These are phyloP conservation scores for Puntigrus tetrazona DNA, from an alignment of 2,113 vertebrate species.

Conservation along the genomic window DNA sequence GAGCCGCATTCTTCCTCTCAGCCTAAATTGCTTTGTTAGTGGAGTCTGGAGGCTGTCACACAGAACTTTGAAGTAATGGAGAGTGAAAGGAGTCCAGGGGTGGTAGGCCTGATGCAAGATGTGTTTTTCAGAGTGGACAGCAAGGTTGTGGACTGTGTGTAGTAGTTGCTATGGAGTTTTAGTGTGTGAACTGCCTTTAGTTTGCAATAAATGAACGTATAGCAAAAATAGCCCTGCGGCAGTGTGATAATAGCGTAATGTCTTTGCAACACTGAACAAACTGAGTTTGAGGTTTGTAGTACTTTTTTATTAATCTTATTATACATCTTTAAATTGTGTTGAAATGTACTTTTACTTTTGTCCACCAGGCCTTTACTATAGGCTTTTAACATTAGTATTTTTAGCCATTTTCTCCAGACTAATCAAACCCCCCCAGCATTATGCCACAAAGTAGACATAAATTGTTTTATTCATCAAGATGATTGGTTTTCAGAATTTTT, in stretches of 20 bases:
- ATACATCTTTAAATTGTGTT: not conserved
- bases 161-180: too few species aligned
- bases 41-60: conserved; percentile 40
- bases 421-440: not conserved
- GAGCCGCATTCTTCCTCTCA: conserved; percentile 25
- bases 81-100: conserved; percentile 24
- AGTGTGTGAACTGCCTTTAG: too few species aligned
- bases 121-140: conserved; percentile 3
- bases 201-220: too few species aligned
- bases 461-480: too few species aligned
- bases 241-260: not conserved
- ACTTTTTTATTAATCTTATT: not conserved
- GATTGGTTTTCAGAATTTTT: too few species aligned
- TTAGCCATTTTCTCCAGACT: not conserved
- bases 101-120: not conserved
- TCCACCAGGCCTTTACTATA: not conserved
- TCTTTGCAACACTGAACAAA: not conserved
- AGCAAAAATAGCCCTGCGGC: not conserved
- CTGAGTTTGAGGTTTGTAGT: not conserved
- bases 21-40: conserved; percentile 56
- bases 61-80: conserved; percentile 20
- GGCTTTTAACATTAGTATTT: too few species aligned
- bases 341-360: not conserved
- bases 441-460: too few species aligned
- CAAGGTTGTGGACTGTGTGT: not conserved